A percentile compares a stretch with the other conserved stretches of the same genome.
Evolutionary conservation across 2,113 vertebrate genomes (phyloP).

Genomic region (Strix uralensis): DNA sequence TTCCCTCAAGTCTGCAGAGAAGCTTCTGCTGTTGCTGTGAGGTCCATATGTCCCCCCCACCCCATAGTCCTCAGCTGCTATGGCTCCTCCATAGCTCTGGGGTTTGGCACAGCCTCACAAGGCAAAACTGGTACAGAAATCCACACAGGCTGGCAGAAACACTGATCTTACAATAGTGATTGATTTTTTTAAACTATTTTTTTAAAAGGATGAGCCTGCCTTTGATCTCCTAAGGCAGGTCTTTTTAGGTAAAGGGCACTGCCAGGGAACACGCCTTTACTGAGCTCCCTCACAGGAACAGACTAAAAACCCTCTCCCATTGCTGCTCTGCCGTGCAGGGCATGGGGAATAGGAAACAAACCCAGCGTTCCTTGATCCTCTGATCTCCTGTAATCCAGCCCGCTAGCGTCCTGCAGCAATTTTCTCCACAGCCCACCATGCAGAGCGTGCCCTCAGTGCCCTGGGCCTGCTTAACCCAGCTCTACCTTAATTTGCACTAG

Average conservation of each 20-base stretch:
- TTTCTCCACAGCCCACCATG: not conserved
- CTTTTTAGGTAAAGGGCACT: not conserved
- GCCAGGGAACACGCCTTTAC: not conserved
- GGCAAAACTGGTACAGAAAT: not conserved
- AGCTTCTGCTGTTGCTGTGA: not conserved
- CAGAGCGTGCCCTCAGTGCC: not conserved
- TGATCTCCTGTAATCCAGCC: not conserved
- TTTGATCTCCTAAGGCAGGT: not conserved
- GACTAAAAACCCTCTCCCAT: not conserved
- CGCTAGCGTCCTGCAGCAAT: not conserved
- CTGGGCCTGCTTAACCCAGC: not conserved
- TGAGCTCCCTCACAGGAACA: not conserved
- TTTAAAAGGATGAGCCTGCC: not conserved
- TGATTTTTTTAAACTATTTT: not conserved
- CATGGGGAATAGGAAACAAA: not conserved
- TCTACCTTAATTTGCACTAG: not conserved
- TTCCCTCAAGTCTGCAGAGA: not conserved
- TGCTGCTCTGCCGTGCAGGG: not conserved
- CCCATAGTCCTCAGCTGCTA: not conserved
- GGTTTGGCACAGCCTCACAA: not conserved
- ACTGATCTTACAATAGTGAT: not conserved
- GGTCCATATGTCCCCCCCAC: accelerated
- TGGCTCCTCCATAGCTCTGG: accelerated
- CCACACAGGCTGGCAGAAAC: not conserved
- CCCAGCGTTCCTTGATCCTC: not conserved